Evolutionary conservation across 1,140 invertebrate species (phyloP), one percentile per base, ranked within the genome.

Genomic region (Nautilus pompilius): DNA sequence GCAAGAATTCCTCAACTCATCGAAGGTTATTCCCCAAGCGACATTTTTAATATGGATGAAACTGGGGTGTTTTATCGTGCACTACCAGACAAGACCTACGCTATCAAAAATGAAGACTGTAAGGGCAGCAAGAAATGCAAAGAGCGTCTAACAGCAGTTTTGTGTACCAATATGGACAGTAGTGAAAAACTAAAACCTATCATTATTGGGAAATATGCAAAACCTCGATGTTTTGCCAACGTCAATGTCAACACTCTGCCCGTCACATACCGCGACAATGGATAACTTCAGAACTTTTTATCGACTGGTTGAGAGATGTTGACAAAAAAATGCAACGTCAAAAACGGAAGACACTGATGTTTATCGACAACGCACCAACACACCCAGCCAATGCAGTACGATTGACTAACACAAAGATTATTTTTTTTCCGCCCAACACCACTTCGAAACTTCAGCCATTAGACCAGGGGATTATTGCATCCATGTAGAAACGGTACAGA

Each of bases 1-100:
- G 34, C 28, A 8, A 53, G 49, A 48, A 6, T 63, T 8, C 62
- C 53, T 10, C 32, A 49, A 13, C 49, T 67, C 28, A 24, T 55
- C 0, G 17, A 55, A 28, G 63, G 55, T n/a, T 71, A 67, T 60
- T 53, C 57, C 32, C 24, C 34, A 17, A 3, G 33, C 5, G 59
- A 74, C 46, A 67, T 75, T 48, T 74, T 54, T 53, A 74, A 76
- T 56, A 49, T 58, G 28, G 70, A 74, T 58, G 66, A 74, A 58
- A 72, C 63, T 46, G 69, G 58, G 0, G 26, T 76, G 0, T 74
- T 70, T 49, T 75, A 54, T 32, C 51, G 63, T 10, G 8, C 32
- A 8, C n/a, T 72, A 33, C 70, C 67, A 5, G 63, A 74, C 36
- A 66, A 67, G 28, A 67, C 71, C 10, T 53, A 70, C n/a, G n/a